Conservation (phyloP, 2,797 vertebrate species). For the Muscicapa striata region DNA sequence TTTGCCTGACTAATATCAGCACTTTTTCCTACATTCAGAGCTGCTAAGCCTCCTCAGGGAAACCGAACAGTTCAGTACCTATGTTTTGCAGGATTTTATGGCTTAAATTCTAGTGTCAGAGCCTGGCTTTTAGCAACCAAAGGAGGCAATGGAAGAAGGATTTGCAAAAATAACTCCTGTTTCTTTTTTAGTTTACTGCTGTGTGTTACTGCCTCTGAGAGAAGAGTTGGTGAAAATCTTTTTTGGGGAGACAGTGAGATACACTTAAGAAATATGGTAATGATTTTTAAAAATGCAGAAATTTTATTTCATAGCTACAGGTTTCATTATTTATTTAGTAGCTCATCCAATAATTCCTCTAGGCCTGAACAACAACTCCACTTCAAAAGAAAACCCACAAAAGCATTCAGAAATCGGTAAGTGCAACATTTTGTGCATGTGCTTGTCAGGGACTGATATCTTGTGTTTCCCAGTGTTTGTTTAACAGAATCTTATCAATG, state of each 20-base stretch:
- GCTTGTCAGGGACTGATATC: not conserved
- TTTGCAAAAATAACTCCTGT: not conserved
- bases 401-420: not conserved
- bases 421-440: not conserved
- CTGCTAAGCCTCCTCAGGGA: not conserved
- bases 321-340: conserved; percentile 42
- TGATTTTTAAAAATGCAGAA: not conserved
- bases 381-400: conserved; percentile 37
- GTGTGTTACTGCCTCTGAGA: not conserved
- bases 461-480: not conserved
- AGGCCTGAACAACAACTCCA: not conserved
- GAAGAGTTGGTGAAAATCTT: not conserved
- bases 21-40: not conserved
- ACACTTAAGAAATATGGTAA: not conserved
- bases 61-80: not conserved
- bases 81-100: not conserved
- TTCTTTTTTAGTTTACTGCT: not conserved
- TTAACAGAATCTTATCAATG: conserved; percentile 24
- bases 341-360: not conserved
- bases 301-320: not conserved
- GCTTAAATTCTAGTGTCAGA: not conserved
- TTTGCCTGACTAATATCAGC: not conserved
- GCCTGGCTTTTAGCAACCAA: not conserved
- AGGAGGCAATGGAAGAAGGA: not conserved
- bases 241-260: not conserved